phyloP scores from a whole-genome alignment of 2,888 invertebrate genomes.

The Toxonevra muliebris region DNA sequence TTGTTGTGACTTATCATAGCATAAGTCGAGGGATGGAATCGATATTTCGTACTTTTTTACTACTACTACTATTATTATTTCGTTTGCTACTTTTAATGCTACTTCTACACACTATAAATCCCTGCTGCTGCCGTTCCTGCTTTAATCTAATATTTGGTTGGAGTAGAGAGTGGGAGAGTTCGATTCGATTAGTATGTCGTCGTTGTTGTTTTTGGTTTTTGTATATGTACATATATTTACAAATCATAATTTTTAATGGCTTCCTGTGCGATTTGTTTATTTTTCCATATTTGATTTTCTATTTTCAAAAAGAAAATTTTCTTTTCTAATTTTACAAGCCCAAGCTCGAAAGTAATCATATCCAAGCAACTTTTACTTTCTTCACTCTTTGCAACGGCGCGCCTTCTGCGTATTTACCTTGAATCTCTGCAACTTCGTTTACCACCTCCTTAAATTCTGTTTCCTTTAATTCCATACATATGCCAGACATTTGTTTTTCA shows the following conservation, averaged over 20 bases:
- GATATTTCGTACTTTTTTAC: constrained; percentile 15
- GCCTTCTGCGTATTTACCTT: not conserved
- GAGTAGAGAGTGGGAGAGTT: constrained; percentile 15
- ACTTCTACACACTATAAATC: not conserved
- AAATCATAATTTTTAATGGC: constrained; percentile 60
- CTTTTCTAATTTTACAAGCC: constrained; percentile 9
- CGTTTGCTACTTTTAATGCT: too few species aligned
- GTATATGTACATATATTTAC: constrained; percentile 29
- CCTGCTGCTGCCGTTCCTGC: too few species aligned
- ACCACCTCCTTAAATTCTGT: not conserved
- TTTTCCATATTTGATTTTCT: constrained; percentile 30
- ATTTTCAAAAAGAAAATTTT: not conserved
- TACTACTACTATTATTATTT: too few species aligned
- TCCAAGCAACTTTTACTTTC: not conserved
- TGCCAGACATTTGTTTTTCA: constrained; percentile 37
- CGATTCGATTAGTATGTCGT: constrained; percentile 30
- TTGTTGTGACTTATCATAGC: not conserved
- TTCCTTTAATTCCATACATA: constrained; percentile 37
- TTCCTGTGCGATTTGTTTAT: constrained; percentile 40
- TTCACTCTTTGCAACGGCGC: too few species aligned
- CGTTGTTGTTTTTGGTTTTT: constrained; percentile 29
- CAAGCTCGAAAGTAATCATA: not conserved
- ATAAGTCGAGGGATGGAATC: constrained; percentile 16
- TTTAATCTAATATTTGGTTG: constrained; percentile 1
- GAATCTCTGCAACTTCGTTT: not conserved